Percentiles rank a stretch among this genome's conserved stretches.
Conservation (phyloP, 2,113 vertebrate species). For the Orycteropus afer region DNA sequence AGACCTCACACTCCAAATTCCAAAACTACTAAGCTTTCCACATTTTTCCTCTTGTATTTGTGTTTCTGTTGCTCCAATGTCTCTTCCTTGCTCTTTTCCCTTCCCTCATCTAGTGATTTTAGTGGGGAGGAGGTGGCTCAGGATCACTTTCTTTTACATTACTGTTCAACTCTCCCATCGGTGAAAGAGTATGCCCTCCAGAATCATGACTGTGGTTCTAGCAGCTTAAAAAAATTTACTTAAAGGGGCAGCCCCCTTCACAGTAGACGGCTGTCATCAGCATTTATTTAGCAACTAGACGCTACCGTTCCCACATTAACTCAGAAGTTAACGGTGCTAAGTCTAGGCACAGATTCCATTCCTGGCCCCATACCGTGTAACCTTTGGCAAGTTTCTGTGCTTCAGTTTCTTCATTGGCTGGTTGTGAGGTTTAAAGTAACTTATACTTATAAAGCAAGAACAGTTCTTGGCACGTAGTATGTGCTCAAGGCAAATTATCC, state of each 20-base stretch:
- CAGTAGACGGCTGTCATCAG: background rate
- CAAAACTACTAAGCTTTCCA: background rate
- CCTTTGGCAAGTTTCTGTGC: background rate
- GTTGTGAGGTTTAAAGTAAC: background rate
- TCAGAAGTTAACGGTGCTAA: background rate
- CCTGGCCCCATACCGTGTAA: background rate
- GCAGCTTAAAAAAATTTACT: background rate
- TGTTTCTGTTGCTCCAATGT: background rate
- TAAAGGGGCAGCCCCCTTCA: background rate
- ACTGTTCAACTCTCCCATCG: background rate
- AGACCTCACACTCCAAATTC: background rate
- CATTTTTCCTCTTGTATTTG: background rate
- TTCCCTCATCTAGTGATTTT: background rate
- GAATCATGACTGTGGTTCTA: background rate
- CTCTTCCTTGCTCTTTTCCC: background rate
- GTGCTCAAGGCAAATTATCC: background rate
- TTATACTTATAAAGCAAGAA: background rate
- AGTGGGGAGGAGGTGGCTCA: background rate
- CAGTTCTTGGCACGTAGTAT: background rate
- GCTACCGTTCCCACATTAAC: background rate
- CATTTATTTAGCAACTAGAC: background rate
- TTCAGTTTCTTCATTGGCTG: background rate
- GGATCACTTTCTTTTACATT: background rate
- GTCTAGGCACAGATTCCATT: background rate
- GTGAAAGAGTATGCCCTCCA: background rate